Percentiles rank a stretch among this genome's conserved stretches.
These are phyloP conservation scores for Araneus ventricosus DNA, from an alignment of 1,140 invertebrate genomes.

Conservation along the genomic window DNA sequence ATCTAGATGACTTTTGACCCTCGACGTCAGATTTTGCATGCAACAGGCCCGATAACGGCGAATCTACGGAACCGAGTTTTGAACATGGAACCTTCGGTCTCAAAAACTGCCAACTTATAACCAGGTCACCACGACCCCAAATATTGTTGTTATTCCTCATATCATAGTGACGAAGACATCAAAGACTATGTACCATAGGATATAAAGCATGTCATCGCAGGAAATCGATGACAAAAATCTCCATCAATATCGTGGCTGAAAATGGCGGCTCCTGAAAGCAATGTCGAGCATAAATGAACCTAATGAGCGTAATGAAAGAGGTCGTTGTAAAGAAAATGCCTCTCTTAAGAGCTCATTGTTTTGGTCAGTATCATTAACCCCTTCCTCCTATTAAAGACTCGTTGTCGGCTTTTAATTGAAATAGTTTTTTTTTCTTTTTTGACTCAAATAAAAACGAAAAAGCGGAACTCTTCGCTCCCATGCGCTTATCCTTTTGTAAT, in stretches of 20 bases:
- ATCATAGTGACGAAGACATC: too few relatives aligned
- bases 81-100: too few relatives aligned
- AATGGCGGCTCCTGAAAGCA: constrained; percentile 34
- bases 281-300: neutral
- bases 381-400: constrained; percentile 64
- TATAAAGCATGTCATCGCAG: neutral
- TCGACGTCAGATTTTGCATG: too few relatives aligned
- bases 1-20: too few relatives aligned
- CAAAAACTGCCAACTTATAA: too few relatives aligned
- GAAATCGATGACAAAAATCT: neutral
- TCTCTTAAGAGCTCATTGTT: constrained; percentile 73
- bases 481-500: constrained; percentile 40
- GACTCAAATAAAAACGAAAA: constrained; percentile 17
- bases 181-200: too few relatives aligned
- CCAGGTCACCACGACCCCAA: too few relatives aligned
- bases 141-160: too few relatives aligned
- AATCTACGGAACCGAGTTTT: too few relatives aligned
- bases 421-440: neutral
- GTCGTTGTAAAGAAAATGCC: constrained; percentile 65
- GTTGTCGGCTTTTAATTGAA: constrained; percentile 68
- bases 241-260: constrained; percentile 9
- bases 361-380: constrained; percentile 73
- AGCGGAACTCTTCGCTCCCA: constrained; percentile 41
- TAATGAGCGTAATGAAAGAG: constrained; percentile 71
- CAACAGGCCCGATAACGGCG: too few relatives aligned